phyloP scores from a whole-genome alignment of 2,113 vertebrate genomes.

The Pagrus major region DNA sequence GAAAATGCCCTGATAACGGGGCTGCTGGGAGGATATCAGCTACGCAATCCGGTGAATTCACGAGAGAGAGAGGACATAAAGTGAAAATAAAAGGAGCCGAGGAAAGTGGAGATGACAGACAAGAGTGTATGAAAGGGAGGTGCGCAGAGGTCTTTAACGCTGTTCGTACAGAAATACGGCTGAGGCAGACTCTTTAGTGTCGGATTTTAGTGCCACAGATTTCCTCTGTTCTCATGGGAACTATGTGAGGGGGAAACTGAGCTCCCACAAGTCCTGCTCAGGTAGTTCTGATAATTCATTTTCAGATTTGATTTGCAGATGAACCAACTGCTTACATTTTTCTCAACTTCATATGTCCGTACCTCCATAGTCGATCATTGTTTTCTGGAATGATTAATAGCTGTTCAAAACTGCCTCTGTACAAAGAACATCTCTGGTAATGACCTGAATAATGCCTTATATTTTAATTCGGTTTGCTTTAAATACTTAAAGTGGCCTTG shows the following conservation, averaged over 20 bases:
- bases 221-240: constrained; percentile 38
- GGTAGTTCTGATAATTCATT: constrained; percentile 1
- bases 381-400: too few species aligned
- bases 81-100: constrained; percentile 52
- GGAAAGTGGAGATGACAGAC: constrained; percentile 59
- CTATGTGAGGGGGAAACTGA: constrained; percentile 9
- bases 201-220: constrained; percentile 19
- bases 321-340: not conserved
- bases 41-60: constrained; percentile 55
- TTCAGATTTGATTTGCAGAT: too few species aligned
- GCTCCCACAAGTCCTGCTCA: constrained; percentile 4
- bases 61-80: constrained; percentile 51
- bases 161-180: constrained; percentile 49
- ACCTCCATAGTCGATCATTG: too few species aligned
- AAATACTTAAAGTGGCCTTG: too few species aligned
- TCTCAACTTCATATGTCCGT: not conserved
- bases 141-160: constrained; percentile 39
- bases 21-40: constrained; percentile 58
- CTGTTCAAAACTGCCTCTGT: too few species aligned
- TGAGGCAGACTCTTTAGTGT: constrained; percentile 32
- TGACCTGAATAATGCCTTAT: too few species aligned
- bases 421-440: too few species aligned
- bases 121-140: constrained; percentile 52
- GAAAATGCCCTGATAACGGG: constrained; percentile 60
- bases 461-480: too few species aligned